phyloP scores from a whole-genome alignment of 1,140 invertebrate genomes.

The Drosophila kepulauana region DNA sequence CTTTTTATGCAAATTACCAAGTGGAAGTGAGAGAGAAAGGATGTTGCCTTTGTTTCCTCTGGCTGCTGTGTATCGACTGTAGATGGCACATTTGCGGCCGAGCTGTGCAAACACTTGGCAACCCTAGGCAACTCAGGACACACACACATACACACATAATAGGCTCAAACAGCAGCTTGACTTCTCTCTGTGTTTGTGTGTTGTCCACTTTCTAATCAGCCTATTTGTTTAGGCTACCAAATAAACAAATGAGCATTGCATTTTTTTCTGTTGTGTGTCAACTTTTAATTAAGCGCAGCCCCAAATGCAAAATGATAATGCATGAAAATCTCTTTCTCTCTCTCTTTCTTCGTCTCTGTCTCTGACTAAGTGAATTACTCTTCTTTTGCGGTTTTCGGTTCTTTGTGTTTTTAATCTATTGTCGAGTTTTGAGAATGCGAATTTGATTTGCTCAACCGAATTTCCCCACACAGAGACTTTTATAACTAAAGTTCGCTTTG shows the following conservation, averaged over 20 bases:
- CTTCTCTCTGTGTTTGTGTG: conserved; percentile 21
- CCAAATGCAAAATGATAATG: conserved; percentile 7
- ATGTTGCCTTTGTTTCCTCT: not conserved
- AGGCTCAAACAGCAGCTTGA: conserved; percentile 27
- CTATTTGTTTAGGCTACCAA: conserved; percentile 69
- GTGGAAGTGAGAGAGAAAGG: not conserved
- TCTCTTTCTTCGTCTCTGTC: not conserved
- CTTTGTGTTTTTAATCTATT: conserved; percentile 22
- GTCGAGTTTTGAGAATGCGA: conserved; percentile 1
- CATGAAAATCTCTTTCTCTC: not conserved
- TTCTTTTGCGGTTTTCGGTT: conserved; percentile 7
- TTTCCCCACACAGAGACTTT: not conserved
- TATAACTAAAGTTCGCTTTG: conserved; percentile 7
- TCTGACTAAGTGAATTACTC: not conserved
- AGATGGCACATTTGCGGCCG: conserved; percentile 69
- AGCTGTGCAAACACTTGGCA: conserved; percentile 58
- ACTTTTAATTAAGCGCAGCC: conserved; percentile 58
- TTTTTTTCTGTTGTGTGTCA: conserved; percentile 27
- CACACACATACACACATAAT: not conserved
- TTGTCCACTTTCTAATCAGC: conserved; percentile 65
- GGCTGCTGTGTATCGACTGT: not conserved
- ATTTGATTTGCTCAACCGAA: conserved; percentile 9
- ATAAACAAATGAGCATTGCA: conserved; percentile 42
- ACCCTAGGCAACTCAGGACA: conserved; percentile 14
- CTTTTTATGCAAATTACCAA: conserved; percentile 79